Evolutionary conservation across 2,888 invertebrate species (phyloP), one percentile per base, ranked within the genome.

Genomic region (Eulithis testata): DNA sequence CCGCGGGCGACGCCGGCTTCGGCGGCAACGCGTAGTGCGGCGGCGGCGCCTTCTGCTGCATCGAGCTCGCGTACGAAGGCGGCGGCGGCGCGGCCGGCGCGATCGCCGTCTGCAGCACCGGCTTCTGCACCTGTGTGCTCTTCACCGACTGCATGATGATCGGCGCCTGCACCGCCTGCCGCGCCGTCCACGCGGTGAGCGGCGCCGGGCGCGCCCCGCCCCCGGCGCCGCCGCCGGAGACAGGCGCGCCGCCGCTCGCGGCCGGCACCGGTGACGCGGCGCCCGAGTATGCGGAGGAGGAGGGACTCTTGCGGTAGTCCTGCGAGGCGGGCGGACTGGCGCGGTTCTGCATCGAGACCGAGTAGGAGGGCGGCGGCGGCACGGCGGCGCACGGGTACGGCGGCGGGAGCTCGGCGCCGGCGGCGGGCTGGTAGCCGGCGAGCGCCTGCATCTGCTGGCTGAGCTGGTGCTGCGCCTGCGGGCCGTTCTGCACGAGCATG

Each of bases 101-200:
- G 56, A 98, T 97, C 9, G 99, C 99, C 12, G 98, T 99, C 90
- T 99, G 99, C 71, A 98, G 92, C 37, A 98, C 96, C 0, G 99
- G 99, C 85, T 98, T 99, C 83, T 98, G 98, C 47, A 98, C 98
- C 88, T 98, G 98, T 14, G 98, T 98, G 91, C 98, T 98, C 86
- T 98, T 98, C 14, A 99, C 99, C 40, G 98, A 97, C 86, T 98
- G 98, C 98, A 98, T 99, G 71, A 99, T 98, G 73, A 99, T 97
- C 7, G 98, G 98, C 56, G 98, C 97, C 81, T 98, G 98, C 21
- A 98, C 97, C 47, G 97, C 96, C 86, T 98, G 98, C 57, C 97
- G 94, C 62, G 97, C 97, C 63, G 96, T 96, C 96, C 98, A 97
- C 54, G 97, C 96, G 84, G 96, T 96, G 62, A 97, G 91, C 4